These are phyloP conservation scores for Cinara cedri DNA, from an alignment of 2,888 invertebrate species.

Conservation along the genomic window DNA sequence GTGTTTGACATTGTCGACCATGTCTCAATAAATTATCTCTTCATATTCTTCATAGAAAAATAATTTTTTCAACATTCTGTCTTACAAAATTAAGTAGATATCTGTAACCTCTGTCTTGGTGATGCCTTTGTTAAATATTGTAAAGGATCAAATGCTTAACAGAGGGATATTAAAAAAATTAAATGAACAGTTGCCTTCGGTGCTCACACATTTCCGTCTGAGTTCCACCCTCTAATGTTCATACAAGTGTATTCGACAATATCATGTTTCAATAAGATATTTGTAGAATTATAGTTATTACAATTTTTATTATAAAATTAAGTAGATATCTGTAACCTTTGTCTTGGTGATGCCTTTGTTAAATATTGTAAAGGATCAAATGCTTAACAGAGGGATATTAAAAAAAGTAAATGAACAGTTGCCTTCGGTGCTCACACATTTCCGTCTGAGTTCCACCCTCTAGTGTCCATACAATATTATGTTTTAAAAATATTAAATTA, in stretches of 20 bases:
- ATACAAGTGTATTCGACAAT: neutral
- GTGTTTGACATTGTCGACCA: too few relatives aligned
- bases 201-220: conserved; percentile 40
- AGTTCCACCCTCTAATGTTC: conserved; percentile 49
- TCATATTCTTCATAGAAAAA: too few relatives aligned
- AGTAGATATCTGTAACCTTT: neutral
- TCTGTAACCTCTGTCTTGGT: conserved; percentile 29
- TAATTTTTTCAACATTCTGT: too few relatives aligned
- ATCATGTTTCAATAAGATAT: too few relatives aligned
- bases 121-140: conserved; percentile 21
- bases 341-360: conserved; percentile 52
- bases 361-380: conserved; percentile 30
- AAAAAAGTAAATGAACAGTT: conserved; percentile 17
- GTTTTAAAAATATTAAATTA: too few relatives aligned
- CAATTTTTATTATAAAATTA: too few relatives aligned
- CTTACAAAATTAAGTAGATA: too few relatives aligned
- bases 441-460: conserved; percentile 53
- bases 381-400: conserved; percentile 45
- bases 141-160: conserved; percentile 41
- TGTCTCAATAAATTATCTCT: too few relatives aligned
- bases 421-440: conserved; percentile 56
- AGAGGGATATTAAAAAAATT: neutral
- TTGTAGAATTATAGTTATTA: too few relatives aligned
- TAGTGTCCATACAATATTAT: conserved; percentile 37
- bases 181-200: conserved; percentile 26